These are phyloP conservation scores for Heliconius aoede DNA, from an alignment of 2,888 invertebrate species.

Conservation along the genomic window DNA sequence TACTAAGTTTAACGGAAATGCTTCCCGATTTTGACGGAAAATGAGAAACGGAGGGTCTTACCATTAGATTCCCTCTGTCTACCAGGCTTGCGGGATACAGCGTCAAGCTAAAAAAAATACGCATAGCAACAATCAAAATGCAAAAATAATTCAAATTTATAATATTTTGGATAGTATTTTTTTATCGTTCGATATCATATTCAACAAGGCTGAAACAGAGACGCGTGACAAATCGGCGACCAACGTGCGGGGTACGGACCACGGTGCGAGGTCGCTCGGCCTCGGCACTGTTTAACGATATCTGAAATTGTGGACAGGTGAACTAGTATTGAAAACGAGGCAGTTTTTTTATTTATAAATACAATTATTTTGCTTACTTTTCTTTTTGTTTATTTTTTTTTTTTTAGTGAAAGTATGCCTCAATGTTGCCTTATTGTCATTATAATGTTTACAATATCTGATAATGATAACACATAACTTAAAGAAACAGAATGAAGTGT, in stretches of 20 bases:
- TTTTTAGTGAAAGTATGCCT: background rate
- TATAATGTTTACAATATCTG: too few relatives aligned
- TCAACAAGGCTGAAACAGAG: slow-evolving; percentile 42
- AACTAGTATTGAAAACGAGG: background rate
- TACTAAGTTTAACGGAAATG: too few relatives aligned
- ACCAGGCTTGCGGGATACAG: background rate
- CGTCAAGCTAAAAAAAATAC: background rate
- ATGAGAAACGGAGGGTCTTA: too few relatives aligned
- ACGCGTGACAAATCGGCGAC: slow-evolving; percentile 24
- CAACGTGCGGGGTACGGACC: slow-evolving; percentile 10
- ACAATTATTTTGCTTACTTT: background rate
- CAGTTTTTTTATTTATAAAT: background rate
- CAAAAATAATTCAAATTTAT: slow-evolving; percentile 1
- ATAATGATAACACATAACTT: too few relatives aligned
- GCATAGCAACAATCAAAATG: background rate
- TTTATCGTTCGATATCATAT: slow-evolving; percentile 10
- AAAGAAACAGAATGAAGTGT: too few relatives aligned
- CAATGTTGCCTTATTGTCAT: too few relatives aligned
- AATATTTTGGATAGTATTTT: slow-evolving; percentile 15
- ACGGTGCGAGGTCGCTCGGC: slow-evolving; percentile 40
- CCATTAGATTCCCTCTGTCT: background rate
- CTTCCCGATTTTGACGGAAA: too few relatives aligned
- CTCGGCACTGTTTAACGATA: slow-evolving; percentile 41
- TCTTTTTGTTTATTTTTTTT: background rate
- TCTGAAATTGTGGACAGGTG: slow-evolving; percentile 28